Percentiles rank a stretch among this genome's conserved stretches.
Conservation (phyloP, 1,140 invertebrate species). For the Yoshiicerus persimilis region DNA sequence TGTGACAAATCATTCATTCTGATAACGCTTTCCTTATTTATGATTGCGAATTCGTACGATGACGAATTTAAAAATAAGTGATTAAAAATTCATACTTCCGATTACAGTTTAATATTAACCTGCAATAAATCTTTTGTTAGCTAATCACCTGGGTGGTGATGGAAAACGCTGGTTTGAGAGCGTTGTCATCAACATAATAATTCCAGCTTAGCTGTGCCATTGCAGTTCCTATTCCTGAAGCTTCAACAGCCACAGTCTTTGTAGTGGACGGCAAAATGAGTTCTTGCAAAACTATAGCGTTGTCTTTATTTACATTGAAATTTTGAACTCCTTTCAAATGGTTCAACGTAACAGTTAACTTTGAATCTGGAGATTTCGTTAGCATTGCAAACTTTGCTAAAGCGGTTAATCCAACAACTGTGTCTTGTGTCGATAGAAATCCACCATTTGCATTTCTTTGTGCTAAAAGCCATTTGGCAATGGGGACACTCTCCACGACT, state of each 20-base stretch:
- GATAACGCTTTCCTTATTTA: no score
- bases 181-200: conserved; percentile 85
- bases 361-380: not conserved
- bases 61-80: no score
- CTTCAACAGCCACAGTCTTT: conserved; percentile 64
- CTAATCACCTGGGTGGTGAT: not conserved
- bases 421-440: conserved; percentile 72
- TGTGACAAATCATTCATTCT: no score
- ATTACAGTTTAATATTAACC: not conserved
- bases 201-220: conserved; percentile 77
- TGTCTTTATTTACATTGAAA: not conserved
- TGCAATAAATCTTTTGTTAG: not conserved
- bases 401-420: conserved; percentile 23
- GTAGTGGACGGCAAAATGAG: conserved; percentile 60
- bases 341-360: not conserved
- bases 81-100: no score
- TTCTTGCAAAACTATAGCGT: conserved; percentile 29
- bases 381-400: not conserved
- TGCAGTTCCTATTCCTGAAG: conserved; percentile 77
- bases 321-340: not conserved
- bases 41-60: no score
- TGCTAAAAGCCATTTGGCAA: conserved; percentile 79
- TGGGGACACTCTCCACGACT: conserved; percentile 63
- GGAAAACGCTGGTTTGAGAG: conserved; percentile 67
- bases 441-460: conserved; percentile 79